These are phyloP conservation scores for Caenorhabditis becei DNA, from an alignment of 2,888 invertebrate species.

Conservation along the genomic window DNA sequence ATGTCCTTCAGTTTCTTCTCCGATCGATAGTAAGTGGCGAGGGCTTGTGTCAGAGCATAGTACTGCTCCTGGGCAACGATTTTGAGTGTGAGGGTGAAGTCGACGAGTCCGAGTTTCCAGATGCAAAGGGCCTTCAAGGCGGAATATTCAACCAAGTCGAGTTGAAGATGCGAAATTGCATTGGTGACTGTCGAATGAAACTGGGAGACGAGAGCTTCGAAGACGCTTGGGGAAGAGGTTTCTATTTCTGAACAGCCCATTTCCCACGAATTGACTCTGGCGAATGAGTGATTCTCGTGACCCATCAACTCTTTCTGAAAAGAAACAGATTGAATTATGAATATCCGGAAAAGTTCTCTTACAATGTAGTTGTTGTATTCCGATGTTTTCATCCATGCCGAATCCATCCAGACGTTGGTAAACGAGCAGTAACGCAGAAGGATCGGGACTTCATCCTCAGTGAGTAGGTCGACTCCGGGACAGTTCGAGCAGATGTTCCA, in stretches of 20 bases:
- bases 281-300: neutral
- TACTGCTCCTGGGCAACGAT: slow-evolving; percentile 57
- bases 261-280: neutral
- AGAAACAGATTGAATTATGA: neutral
- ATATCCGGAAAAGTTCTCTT: neutral
- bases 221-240: neutral
- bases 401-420: neutral
- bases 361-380: neutral
- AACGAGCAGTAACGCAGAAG: slow-evolving; percentile 5
- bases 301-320: neutral
- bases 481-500: neutral
- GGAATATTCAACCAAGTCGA: slow-evolving; percentile 64
- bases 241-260: neutral
- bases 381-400: neutral
- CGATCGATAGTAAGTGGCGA: slow-evolving; percentile 43
- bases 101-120: slow-evolving; percentile 65
- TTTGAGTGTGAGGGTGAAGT: slow-evolving; percentile 48
- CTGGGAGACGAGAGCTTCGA: neutral
- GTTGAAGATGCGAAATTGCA: slow-evolving; percentile 12
- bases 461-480: neutral
- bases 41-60: slow-evolving; percentile 22
- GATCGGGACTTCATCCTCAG: neutral
- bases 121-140: slow-evolving; percentile 65
- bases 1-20: slow-evolving; percentile 14
- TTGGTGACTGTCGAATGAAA: slow-evolving; percentile 15